phyloP scores from a whole-genome alignment of 1,140 invertebrate species.

The Palaemon carinicauda region DNA sequence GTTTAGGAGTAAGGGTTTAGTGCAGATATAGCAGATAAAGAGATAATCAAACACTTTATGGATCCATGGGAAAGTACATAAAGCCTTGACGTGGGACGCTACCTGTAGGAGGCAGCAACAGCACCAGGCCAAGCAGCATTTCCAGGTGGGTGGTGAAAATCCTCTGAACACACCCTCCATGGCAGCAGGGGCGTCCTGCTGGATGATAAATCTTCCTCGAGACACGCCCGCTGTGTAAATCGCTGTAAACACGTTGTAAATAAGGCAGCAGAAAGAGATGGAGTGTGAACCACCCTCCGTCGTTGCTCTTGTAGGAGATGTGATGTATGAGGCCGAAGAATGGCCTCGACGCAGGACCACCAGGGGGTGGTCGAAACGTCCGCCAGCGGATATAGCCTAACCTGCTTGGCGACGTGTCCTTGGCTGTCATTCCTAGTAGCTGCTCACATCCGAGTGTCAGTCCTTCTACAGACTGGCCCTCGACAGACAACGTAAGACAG shows the following conservation, averaged over 20 bases:
- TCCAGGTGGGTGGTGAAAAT: too few species aligned
- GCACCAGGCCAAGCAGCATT: too few species aligned
- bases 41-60: too few species aligned
- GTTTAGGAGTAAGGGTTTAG: too few species aligned
- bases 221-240: constrained; percentile 44
- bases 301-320: constrained; percentile 5
- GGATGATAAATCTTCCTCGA: constrained; percentile 26
- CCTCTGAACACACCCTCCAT: too few species aligned
- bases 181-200: not conserved
- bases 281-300: constrained; percentile 34
- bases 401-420: too few species aligned
- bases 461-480: not conserved
- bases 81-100: too few species aligned
- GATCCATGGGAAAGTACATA: too few species aligned
- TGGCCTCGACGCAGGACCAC: not conserved
- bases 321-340: constrained; percentile 38
- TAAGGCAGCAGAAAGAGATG: constrained; percentile 35
- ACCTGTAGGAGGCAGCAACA: too few species aligned
- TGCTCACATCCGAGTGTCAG: not conserved
- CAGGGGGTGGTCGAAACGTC: not conserved
- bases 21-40: too few species aligned
- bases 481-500: not conserved
- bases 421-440: too few species aligned
- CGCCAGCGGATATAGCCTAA: not conserved
- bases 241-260: constrained; percentile 45